Conservation (phyloP, 2,113 vertebrate species). For the Drymodes brunneopygia region DNA sequence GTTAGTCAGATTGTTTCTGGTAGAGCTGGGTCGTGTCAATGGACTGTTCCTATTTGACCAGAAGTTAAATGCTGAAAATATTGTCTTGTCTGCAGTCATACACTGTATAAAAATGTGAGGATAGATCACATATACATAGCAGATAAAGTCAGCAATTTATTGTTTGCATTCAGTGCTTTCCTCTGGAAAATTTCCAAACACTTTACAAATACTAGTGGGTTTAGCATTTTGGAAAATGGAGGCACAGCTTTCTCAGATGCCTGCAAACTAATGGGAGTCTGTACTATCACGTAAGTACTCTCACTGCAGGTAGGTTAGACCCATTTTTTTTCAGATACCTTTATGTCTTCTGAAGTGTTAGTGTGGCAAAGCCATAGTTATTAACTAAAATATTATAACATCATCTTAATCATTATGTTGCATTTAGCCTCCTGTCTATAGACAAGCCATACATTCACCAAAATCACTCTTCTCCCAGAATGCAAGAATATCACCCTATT, state of each 20-base stretch:
- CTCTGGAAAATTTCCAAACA: neutral
- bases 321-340: neutral
- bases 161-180: neutral
- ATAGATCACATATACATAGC: neutral
- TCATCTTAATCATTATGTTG: neutral
- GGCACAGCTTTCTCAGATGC: neutral
- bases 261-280: neutral
- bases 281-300: neutral
- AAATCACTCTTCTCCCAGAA: neutral
- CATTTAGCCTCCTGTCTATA: neutral
- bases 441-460: neutral
- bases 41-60: neutral
- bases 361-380: neutral
- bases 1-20: neutral
- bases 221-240: neutral
- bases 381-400: neutral
- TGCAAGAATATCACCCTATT: neutral
- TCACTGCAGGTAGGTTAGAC: neutral
- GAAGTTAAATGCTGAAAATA: neutral
- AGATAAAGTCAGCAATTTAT: neutral
- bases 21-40: neutral
- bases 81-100: neutral
- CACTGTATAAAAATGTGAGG: neutral
- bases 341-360: neutral
- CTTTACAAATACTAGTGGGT: neutral